phyloP scores from a whole-genome alignment of 2,797 vertebrate species.

The Nannoperca australis region DNA sequence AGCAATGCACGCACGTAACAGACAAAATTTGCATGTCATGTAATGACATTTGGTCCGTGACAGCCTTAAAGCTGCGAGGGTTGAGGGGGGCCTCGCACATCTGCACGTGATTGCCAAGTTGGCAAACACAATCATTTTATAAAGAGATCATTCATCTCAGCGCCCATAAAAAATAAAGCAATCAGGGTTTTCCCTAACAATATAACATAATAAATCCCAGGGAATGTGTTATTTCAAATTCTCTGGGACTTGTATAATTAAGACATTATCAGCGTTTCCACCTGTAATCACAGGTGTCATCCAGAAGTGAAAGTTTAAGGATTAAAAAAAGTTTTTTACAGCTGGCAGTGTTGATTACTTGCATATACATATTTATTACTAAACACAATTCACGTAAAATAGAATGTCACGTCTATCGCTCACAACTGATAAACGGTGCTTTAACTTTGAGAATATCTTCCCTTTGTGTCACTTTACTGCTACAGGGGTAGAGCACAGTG shows the following conservation, averaged over 20 bases:
- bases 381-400: background rate
- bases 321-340: background rate
- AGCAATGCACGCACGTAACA: background rate
- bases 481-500: constrained; percentile 20
- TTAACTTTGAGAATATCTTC: background rate
- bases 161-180: no score
- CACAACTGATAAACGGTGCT: background rate
- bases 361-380: background rate
- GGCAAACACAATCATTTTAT: no score
- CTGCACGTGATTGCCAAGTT: no score
- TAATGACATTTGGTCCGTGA: background rate
- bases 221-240: background rate
- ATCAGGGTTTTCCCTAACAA: no score
- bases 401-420: background rate
- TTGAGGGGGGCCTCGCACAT: no score
- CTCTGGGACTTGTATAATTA: background rate
- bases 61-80: no score
- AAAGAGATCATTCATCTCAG: no score
- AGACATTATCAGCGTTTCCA: background rate
- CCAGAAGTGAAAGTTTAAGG: background rate
- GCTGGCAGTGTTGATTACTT: constrained; percentile 11
- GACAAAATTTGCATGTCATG: background rate
- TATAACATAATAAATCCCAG: background rate
- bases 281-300: background rate
- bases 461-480: constrained; percentile 29